Evolutionary conservation across 2,113 vertebrate genomes (phyloP).

Genomic region (Zosterops hypoxanthus): DNA sequence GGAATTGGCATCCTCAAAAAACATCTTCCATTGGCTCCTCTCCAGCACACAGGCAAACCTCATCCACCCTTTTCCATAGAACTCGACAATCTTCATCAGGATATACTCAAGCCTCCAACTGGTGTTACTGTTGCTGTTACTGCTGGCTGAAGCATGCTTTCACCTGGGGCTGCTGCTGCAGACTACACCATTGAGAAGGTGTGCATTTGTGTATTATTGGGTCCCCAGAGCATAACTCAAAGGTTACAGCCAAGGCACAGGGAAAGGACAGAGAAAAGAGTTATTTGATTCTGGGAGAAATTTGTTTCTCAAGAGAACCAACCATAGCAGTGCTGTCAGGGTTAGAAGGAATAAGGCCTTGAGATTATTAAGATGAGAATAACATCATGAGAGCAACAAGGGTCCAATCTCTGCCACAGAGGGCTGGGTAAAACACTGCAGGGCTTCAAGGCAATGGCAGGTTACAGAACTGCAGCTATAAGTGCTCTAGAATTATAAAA

Average conservation of each 20-base stretch:
- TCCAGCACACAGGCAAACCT: neutral
- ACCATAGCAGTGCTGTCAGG: neutral
- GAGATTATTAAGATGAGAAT: neutral
- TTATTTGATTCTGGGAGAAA: neutral
- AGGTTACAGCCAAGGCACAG: neutral
- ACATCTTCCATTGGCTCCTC: neutral
- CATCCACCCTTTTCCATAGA: neutral
- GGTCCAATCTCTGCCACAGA: neutral
- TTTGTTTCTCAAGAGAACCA: neutral
- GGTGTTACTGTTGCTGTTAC: neutral
- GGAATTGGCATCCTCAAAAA: neutral
- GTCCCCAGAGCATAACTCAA: neutral
- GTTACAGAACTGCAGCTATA: neutral
- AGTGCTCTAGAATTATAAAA: neutral
- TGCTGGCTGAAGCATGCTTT: neutral
- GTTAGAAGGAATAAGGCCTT: neutral
- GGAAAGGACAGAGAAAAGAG: neutral
- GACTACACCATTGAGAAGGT: neutral
- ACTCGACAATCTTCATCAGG: neutral
- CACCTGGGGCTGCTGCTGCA: neutral
- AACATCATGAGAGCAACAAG: neutral
- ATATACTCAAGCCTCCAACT: accelerated
- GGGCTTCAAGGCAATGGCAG: neutral
- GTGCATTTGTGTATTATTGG: neutral
- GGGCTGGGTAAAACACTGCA: neutral